These are phyloP conservation scores for Eristalis tenax DNA, from an alignment of 2,888 invertebrate species.

Conservation along the genomic window DNA sequence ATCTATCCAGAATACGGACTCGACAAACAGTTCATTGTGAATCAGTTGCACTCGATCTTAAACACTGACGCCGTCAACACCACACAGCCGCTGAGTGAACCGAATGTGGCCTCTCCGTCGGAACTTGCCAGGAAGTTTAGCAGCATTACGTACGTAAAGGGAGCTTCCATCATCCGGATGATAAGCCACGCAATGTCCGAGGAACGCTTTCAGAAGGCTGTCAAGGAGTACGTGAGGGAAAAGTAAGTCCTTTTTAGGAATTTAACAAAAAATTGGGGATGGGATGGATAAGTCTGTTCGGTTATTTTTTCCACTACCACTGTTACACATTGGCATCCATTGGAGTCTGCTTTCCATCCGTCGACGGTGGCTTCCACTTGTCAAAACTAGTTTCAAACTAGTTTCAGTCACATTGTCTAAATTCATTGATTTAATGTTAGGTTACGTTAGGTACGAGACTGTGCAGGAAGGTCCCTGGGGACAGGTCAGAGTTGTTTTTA, in stretches of 20 bases:
- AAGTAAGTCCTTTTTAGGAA: conserved; percentile 81
- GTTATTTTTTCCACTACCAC: too few relatives aligned
- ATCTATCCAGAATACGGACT: conserved; percentile 85
- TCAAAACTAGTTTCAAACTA: too few relatives aligned
- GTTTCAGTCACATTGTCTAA: too few relatives aligned
- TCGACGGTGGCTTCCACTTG: too few relatives aligned
- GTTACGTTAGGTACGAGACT: too few relatives aligned
- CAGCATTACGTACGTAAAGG: conserved; percentile 86
- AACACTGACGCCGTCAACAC: conserved; percentile 83
- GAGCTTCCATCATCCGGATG: conserved; percentile 86
- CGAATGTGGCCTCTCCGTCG: conserved; percentile 82
- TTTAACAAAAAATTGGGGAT: too few relatives aligned
- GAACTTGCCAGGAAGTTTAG: conserved; percentile 84
- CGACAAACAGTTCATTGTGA: conserved; percentile 86
- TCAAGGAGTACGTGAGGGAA: conserved; percentile 83
- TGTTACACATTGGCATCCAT: too few relatives aligned
- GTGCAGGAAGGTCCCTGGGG: too few relatives aligned
- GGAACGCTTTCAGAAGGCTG: conserved; percentile 82
- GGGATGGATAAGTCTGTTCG: too few relatives aligned
- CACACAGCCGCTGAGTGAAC: conserved; percentile 84
- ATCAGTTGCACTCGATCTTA: conserved; percentile 86
- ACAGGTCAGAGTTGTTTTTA: too few relatives aligned
- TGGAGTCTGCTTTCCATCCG: too few relatives aligned
- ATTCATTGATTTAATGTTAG: too few relatives aligned
- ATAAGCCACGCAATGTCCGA: conserved; percentile 84